These are phyloP conservation scores for Rhinolophus ferrumequinum DNA, from an alignment of 2,113 vertebrate genomes.

Conservation along the genomic window DNA sequence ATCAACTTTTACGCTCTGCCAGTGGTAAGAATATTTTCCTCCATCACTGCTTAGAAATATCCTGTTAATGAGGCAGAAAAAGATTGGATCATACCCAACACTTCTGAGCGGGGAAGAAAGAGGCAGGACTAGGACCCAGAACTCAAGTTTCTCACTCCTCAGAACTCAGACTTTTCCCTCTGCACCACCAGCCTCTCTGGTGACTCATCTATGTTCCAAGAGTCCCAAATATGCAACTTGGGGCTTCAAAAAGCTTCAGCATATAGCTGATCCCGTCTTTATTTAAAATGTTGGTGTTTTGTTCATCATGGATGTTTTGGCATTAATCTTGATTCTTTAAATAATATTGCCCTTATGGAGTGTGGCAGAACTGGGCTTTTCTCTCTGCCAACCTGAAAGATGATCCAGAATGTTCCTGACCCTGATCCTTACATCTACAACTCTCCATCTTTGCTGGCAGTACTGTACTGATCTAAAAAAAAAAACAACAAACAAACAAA, in stretches of 20 bases:
- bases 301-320: neutral
- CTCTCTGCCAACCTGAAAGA: neutral
- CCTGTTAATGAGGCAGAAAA: neutral
- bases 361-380: neutral
- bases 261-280: neutral
- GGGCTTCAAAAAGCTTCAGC: neutral
- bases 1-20: neutral
- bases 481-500: too few relatives aligned
- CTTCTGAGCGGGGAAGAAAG: neutral
- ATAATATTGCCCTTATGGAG: neutral
- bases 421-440: neutral
- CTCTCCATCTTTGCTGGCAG: neutral
- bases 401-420: neutral
- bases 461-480: neutral
- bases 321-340: slow-evolving; percentile 18
- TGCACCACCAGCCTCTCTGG: neutral
- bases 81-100: neutral
- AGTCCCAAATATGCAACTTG: neutral
- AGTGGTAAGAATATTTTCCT: neutral
- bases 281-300: neutral
- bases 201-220: neutral
- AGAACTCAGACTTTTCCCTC: neutral
- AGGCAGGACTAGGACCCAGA: neutral
- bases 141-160: neutral
- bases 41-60: neutral